These are phyloP conservation scores for Tromatobia lineatoria DNA, from an alignment of 2,888 invertebrate genomes.

Conservation along the genomic window DNA sequence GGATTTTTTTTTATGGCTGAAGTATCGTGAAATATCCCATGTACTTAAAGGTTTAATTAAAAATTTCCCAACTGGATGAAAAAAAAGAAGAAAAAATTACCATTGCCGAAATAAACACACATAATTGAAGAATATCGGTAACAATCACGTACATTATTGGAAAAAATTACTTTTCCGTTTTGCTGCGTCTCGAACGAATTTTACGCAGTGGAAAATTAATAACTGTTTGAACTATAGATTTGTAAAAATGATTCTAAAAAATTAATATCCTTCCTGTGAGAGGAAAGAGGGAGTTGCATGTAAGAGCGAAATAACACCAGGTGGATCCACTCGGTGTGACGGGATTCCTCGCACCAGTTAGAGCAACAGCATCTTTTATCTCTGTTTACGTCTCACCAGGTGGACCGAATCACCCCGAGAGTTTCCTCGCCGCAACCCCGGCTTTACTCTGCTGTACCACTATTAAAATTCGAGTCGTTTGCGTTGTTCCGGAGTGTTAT, in stretches of 20 bases:
- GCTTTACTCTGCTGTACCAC: constrained; percentile 40
- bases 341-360: constrained; percentile 70
- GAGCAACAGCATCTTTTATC: constrained; percentile 70
- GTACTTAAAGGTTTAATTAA: too few species aligned
- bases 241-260: not conserved
- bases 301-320: constrained; percentile 72
- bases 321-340: constrained; percentile 79
- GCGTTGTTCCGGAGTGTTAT: constrained; percentile 70
- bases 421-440: constrained; percentile 43
- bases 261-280: constrained; percentile 39
- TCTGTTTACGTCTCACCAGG: constrained; percentile 81
- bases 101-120: too few species aligned
- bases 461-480: constrained; percentile 76
- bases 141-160: too few species aligned
- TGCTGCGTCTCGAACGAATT: not conserved
- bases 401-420: constrained; percentile 79
- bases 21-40: too few species aligned
- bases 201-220: not conserved
- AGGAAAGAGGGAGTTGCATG: constrained; percentile 37
- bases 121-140: too few species aligned
- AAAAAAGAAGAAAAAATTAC: too few species aligned
- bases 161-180: too few species aligned
- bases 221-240: not conserved
- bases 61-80: too few species aligned
- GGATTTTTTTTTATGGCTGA: too few species aligned